A percentile compares a stretch with the other conserved stretches of the same genome.
These are phyloP conservation scores for Octonoba sinensis DNA, from an alignment of 2,888 invertebrate species.

Conservation along the genomic window DNA sequence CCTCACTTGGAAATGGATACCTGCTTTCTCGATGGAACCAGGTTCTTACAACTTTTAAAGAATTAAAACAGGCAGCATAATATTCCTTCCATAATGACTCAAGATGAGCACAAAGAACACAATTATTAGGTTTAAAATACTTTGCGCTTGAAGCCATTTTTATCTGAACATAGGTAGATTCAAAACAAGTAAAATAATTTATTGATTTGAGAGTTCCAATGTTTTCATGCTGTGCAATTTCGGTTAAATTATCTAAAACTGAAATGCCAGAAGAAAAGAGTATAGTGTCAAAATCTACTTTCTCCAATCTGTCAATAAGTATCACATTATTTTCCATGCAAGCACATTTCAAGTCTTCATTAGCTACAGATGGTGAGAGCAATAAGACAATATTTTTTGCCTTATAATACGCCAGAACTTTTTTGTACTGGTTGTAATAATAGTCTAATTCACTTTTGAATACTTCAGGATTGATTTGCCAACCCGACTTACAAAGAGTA, in stretches of 20 bases:
- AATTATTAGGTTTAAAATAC: slow-evolving; percentile 12
- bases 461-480: background rate
- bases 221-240: background rate
- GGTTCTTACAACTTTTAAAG: slow-evolving; percentile 19
- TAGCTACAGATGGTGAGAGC: slow-evolving; percentile 11
- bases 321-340: slow-evolving; percentile 3
- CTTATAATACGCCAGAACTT: background rate
- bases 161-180: background rate
- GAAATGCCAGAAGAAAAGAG: background rate
- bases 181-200: background rate
- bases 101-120: slow-evolving; percentile 22
- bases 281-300: slow-evolving; percentile 23
- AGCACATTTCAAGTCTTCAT: background rate
- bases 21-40: slow-evolving; percentile 15
- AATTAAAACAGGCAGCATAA: slow-evolving; percentile 32
- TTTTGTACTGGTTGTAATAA: background rate
- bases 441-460: background rate
- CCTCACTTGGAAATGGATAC: background rate
- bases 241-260: slow-evolving; percentile 15
- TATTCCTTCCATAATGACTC: slow-evolving; percentile 30
- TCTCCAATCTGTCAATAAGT: background rate
- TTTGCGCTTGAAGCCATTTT: background rate
- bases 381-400: slow-evolving; percentile 3
- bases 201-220: slow-evolving; percentile 3
- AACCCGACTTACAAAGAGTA: background rate